phyloP scores from a whole-genome alignment of 2,113 vertebrate species.

The Bubo bubo region DNA sequence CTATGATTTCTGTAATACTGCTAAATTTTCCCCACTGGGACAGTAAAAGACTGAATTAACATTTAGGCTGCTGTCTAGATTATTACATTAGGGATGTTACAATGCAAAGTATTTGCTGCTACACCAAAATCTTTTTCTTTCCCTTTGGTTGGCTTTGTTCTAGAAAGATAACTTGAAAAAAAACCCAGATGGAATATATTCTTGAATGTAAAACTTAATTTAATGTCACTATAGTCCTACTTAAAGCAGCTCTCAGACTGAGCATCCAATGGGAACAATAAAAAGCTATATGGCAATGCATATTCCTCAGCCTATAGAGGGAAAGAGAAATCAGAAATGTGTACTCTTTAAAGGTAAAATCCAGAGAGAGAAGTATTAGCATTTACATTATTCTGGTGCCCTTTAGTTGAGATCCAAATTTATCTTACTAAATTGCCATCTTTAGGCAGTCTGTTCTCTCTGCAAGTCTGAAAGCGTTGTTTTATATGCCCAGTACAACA shows the following conservation, averaged over 20 bases:
- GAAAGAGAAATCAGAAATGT: not conserved
- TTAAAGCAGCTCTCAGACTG: not conserved
- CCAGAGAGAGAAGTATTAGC: not conserved
- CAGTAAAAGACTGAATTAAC: not conserved
- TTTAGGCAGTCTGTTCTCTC: not conserved
- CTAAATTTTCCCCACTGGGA: not conserved
- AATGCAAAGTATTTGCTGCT: not conserved
- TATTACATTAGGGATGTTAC: not conserved
- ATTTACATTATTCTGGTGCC: constrained; percentile 2
- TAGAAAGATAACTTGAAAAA: not conserved
- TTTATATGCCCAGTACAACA: not conserved
- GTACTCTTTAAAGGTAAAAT: constrained; percentile 35
- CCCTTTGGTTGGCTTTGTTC: not conserved
- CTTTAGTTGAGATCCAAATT: constrained; percentile 22
- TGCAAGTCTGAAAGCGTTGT: not conserved
- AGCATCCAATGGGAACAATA: not conserved
- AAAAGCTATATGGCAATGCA: not conserved
- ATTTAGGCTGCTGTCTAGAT: not conserved
- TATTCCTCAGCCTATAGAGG: not conserved
- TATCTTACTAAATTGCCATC: not conserved
- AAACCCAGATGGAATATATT: not conserved
- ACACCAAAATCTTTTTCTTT: not conserved
- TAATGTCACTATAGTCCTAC: not conserved
- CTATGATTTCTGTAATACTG: not conserved
- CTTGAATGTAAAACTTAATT: not conserved